These are phyloP conservation scores for Glyptemys insculpta DNA, from an alignment of 2,797 vertebrate species.

Conservation along the genomic window DNA sequence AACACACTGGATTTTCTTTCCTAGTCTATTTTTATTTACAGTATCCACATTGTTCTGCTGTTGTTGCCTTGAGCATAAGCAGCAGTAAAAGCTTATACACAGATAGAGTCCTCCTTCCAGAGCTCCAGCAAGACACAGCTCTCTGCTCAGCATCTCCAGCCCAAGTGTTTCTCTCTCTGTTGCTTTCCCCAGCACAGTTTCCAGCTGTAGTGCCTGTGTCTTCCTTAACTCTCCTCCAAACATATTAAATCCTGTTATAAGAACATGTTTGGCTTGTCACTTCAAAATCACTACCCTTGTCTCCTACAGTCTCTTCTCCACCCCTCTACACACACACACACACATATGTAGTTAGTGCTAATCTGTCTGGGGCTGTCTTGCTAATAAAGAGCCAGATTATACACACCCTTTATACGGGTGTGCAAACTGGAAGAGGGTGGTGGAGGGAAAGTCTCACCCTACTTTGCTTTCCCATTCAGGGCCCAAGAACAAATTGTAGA, in stretches of 20 bases:
- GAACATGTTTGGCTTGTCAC: fast-evolving
- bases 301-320: background rate
- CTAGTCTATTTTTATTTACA: constrained; percentile 22
- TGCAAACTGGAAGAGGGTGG: background rate
- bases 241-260: background rate
- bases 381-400: background rate
- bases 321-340: no score
- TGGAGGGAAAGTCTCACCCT: background rate
- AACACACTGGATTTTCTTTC: background rate
- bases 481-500: background rate
- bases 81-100: constrained; percentile 9
- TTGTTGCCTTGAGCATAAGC: constrained; percentile 33
- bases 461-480: background rate
- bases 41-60: constrained; percentile 12
- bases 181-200: background rate
- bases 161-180: background rate
- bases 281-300: fast-evolving
- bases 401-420: background rate
- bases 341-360: background rate
- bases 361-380: background rate
- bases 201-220: fast-evolving
- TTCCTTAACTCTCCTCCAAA: background rate
- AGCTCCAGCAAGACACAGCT: background rate
- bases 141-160: constrained; percentile 8
- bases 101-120: background rate